Percentiles rank a stretch among this genome's conserved stretches.
Conservation (phyloP, 2,113 vertebrate genomes). For the Pachycephala philippinensis region DNA sequence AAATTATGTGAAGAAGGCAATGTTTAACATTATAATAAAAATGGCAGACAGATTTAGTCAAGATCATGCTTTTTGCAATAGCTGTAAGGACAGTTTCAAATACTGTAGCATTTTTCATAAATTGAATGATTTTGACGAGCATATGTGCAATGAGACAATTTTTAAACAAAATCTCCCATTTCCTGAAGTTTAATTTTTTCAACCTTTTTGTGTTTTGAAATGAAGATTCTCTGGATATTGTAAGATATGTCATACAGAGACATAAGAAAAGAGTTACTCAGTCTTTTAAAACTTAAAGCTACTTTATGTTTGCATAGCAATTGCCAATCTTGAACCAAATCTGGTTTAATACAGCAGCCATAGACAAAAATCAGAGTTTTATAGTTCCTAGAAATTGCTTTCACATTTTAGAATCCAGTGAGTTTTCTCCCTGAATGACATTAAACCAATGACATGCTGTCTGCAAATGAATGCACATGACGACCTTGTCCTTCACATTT, state of each 20-base stretch:
- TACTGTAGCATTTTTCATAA: background rate
- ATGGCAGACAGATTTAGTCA: background rate
- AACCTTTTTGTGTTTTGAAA: background rate
- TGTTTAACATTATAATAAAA: background rate
- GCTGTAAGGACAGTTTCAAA: background rate
- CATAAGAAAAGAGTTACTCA: background rate
- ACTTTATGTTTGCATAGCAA: background rate
- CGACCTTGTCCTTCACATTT: conserved; percentile 10
- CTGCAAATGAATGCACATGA: background rate
- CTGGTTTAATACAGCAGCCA: conserved; percentile 3
- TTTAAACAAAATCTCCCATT: background rate
- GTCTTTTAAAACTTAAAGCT: background rate
- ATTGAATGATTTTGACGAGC: background rate
- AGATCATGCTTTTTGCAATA: background rate
- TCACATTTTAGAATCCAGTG: background rate
- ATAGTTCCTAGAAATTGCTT: background rate
- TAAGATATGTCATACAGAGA: background rate
- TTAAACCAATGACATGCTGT: background rate
- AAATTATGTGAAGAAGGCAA: background rate
- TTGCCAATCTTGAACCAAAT: background rate
- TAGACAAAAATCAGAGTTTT: background rate
- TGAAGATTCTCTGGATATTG: background rate
- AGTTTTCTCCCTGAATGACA: background rate
- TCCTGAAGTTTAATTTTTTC: background rate
- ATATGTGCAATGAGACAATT: background rate